Conservation (phyloP, 92 coral and sea anemone genomes). For the Hydrozoanthus gracilis region DNA sequence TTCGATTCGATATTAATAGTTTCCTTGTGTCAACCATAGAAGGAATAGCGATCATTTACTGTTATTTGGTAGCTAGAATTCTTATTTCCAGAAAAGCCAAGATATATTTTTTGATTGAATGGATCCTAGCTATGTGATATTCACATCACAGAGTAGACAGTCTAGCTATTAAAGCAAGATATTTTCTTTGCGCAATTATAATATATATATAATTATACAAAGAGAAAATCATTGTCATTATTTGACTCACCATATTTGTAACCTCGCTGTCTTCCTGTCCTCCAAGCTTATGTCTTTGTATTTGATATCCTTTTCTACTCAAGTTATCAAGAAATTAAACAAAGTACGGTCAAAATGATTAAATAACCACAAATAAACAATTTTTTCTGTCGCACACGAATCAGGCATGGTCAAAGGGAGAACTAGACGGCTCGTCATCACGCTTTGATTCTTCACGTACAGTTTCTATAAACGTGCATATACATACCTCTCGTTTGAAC, state of each 20-base stretch:
- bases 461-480: not conserved
- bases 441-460: not conserved
- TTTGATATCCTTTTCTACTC: conserved; percentile 64
- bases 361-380: not conserved
- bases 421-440: not conserved
- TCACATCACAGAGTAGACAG: too few species aligned
- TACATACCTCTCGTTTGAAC: conserved; percentile 77
- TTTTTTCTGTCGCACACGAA: not conserved
- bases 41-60: too few species aligned
- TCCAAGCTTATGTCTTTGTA: conserved; percentile 30
- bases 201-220: too few species aligned
- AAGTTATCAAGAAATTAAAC: not conserved
- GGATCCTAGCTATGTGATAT: too few species aligned
- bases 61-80: too few species aligned
- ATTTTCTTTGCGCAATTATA: too few species aligned
- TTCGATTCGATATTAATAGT: too few species aligned
- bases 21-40: too few species aligned
- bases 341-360: not conserved
- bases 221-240: too few species aligned
- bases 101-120: too few species aligned
- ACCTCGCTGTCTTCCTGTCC: conserved; percentile 46
- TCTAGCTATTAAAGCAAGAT: too few species aligned
- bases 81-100: too few species aligned
- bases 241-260: conserved; percentile 77
- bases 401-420: not conserved